Conservation (phyloP, 2,797 vertebrate genomes). For the Siniperca obscura region DNA sequence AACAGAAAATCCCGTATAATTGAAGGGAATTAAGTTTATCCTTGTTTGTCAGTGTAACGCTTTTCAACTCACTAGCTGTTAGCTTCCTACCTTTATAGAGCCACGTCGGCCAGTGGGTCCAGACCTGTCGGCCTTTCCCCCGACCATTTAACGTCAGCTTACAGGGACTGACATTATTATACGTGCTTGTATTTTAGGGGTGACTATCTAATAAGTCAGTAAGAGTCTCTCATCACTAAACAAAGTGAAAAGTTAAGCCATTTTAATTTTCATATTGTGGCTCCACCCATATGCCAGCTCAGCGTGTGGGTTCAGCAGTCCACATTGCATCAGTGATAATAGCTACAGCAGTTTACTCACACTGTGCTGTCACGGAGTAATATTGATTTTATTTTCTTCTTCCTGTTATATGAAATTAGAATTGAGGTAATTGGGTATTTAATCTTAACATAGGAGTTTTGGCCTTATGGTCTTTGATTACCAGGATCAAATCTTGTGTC, state of each 20-base stretch:
- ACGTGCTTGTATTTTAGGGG: background rate
- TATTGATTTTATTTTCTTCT: background rate
- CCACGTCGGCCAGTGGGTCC: slow-evolving; percentile 76
- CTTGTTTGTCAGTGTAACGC: background rate
- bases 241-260: slow-evolving; percentile 10
- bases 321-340: slow-evolving; percentile 54
- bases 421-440: background rate
- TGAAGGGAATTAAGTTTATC: rapidly evolving
- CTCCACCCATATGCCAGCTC: slow-evolving; percentile 88
- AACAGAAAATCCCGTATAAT: rapidly evolving
- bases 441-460: background rate
- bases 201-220: rapidly evolving
- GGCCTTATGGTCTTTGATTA: background rate
- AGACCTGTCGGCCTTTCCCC: slow-evolving; percentile 44
- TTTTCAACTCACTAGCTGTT: slow-evolving; percentile 36
- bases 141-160: background rate
- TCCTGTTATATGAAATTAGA: background rate
- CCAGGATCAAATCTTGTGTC: background rate
- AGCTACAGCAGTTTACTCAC: slow-evolving; percentile 22
- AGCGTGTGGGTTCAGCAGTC: slow-evolving; percentile 80
- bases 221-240: background rate
- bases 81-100: slow-evolving; percentile 52
- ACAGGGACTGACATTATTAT: too few relatives aligned
- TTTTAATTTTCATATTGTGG: slow-evolving; percentile 53
- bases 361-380: slow-evolving; percentile 35